A percentile compares a stretch with the other conserved stretches of the same genome.
phyloP scores from a whole-genome alignment of 2,888 invertebrate species.

The Saturnia pavonia region DNA sequence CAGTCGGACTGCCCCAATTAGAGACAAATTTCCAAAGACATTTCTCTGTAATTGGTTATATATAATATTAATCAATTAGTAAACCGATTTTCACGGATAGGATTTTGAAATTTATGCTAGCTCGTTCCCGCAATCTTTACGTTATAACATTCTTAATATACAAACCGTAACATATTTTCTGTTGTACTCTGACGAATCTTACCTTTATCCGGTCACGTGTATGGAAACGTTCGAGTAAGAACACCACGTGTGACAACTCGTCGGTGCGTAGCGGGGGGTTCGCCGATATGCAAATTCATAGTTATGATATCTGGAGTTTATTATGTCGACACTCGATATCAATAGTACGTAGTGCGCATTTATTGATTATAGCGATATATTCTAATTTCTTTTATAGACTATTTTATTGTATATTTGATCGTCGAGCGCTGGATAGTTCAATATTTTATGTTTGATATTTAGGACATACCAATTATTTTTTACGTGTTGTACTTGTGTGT shows the following conservation, averaged over 20 bases:
- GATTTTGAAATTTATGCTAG: not conserved
- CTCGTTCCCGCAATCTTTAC: not conserved
- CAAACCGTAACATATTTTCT: not conserved
- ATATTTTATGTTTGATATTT: too few relatives aligned
- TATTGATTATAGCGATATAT: not conserved
- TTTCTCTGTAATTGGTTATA: too few relatives aligned
- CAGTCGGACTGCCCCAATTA: too few relatives aligned
- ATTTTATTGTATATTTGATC: too few relatives aligned
- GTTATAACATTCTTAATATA: not conserved
- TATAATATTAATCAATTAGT: too few relatives aligned
- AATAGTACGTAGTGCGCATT: not conserved
- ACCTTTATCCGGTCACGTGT: slow-evolving; percentile 12
- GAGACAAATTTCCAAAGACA: too few relatives aligned
- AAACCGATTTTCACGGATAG: too few relatives aligned
- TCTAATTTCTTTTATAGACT: not conserved
- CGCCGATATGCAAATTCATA: slow-evolving; percentile 1
- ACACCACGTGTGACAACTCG: slow-evolving; percentile 8
- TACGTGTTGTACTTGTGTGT: too few relatives aligned
- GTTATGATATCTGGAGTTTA: not conserved
- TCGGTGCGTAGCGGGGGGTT: not conserved
- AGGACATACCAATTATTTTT: too few relatives aligned
- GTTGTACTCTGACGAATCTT: slow-evolving; percentile 7
- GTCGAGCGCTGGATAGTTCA: too few relatives aligned
- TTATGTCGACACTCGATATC: slow-evolving; percentile 1
- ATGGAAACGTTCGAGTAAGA: slow-evolving; percentile 1